Conservation (phyloP, 2,797 vertebrate species). For the Gobio occitaniae region DNA sequence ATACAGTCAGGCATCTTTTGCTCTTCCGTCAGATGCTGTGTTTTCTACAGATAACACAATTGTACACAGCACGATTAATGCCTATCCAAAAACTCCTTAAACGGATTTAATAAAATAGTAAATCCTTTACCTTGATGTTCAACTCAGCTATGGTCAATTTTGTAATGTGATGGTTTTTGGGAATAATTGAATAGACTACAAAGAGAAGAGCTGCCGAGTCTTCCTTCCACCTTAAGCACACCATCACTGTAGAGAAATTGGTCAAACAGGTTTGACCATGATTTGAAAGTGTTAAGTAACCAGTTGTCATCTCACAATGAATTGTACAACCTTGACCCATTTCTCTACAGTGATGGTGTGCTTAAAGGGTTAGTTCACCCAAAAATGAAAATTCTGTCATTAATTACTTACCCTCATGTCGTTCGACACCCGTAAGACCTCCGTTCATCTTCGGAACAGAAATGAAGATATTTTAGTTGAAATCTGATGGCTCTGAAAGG, state of each 20-base stretch:
- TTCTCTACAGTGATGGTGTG: too few relatives aligned
- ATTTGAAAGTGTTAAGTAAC: too few relatives aligned
- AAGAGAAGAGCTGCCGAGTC: neutral
- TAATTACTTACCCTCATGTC: too few relatives aligned
- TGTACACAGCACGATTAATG: neutral
- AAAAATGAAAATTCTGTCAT: too few relatives aligned
- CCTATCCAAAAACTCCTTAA: neutral
- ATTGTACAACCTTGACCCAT: too few relatives aligned
- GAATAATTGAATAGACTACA: neutral
- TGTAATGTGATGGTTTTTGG: neutral
- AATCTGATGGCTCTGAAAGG: too few relatives aligned
- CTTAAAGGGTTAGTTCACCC: too few relatives aligned
- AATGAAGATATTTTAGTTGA: too few relatives aligned
- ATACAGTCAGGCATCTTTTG: neutral
- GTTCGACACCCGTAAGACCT: too few relatives aligned
- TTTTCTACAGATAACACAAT: slow-evolving; percentile 1
- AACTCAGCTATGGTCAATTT: neutral
- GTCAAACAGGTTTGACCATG: too few relatives aligned
- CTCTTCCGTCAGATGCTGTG: neutral
- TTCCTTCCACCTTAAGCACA: neutral
- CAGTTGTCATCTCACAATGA: too few relatives aligned
- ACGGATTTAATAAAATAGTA: neutral
- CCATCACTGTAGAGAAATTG: neutral
- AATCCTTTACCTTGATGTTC: neutral
- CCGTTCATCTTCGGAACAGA: too few relatives aligned